Conservation (phyloP, 2,113 vertebrate species). For the Anser cygnoides region DNA sequence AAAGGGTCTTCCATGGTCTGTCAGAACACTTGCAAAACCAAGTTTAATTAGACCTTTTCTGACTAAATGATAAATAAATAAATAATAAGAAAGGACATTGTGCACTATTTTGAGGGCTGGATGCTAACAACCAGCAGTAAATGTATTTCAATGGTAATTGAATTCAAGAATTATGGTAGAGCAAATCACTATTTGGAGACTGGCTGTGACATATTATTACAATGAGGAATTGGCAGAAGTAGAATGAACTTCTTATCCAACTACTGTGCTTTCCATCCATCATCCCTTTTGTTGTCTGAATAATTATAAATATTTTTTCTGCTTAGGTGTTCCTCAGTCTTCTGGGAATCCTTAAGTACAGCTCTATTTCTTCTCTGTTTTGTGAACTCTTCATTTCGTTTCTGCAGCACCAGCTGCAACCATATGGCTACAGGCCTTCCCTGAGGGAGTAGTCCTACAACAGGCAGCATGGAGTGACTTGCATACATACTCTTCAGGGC, state of each 20-base stretch:
- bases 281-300: constrained; percentile 28
- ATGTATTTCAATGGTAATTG: constrained; percentile 46
- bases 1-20: neutral
- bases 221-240: constrained; percentile 19
- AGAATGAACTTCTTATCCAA: constrained; percentile 32
- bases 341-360: neutral
- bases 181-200: constrained; percentile 39
- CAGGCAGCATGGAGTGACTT: neutral
- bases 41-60: constrained; percentile 56
- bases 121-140: constrained; percentile 61
- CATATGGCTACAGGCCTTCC: neutral
- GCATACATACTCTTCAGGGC: neutral
- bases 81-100: constrained; percentile 33
- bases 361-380: neutral
- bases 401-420: neutral
- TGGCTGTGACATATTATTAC: constrained; percentile 25
- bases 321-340: neutral
- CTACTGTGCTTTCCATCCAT: neutral
- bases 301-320: constrained; percentile 15
- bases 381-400: neutral
- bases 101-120: constrained; percentile 62
- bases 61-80: neutral
- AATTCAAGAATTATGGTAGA: constrained; percentile 62
- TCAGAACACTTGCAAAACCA: constrained; percentile 61
- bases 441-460: neutral